Evolutionary conservation across 1,140 invertebrate genomes (phyloP), one percentile per base, ranked within the genome.

Genomic region (Mycetomoellerius zeteki): DNA sequence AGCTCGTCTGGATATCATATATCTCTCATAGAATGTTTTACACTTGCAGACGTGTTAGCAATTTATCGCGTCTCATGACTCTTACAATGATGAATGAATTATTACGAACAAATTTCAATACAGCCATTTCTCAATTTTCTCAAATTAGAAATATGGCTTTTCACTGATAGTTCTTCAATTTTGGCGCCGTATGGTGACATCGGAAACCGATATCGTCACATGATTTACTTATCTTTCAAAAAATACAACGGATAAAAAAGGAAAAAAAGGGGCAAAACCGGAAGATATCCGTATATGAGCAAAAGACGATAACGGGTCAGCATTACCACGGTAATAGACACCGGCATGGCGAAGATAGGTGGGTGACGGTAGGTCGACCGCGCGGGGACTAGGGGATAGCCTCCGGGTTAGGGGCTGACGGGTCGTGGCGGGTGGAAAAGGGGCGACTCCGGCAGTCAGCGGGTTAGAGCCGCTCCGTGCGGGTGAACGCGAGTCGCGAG

Each of bases 391-490:
- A 87, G 88, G 85, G 89, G 81, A 54, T 76, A 88, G 88, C 84
- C 91, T 85, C 91, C 92, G 85, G 89, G 91, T 91, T 91, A 90
- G 93, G 93, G 92, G 91, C 92, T 93, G 92, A 86, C 89, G 91
- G 88, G 85, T 92, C 88, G 87, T 88, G 90, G 92, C 80, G 93
- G 93, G 92, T 87, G 93, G 93, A 90, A 93, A 93, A 93, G 94
- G 92, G 93, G 91, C 92, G 91, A 93, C 86, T 90, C 92, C 91
- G 93, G 86, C 93, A 95, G 94, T 94, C 93, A 94, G 93, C 92
- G 93, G 91, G 92, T 93, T 92, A 89, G 91, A 91, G 93, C 90
- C 93, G 93, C 91, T 88, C 91, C 33, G 94, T 88, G 91, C 93
- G 94, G 94, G 91, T 62, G 88, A 71, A 37, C 21, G 47, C 14